Evolutionary conservation across 2,113 vertebrate genomes (phyloP).

Genomic region (Hipposideros armiger): DNA sequence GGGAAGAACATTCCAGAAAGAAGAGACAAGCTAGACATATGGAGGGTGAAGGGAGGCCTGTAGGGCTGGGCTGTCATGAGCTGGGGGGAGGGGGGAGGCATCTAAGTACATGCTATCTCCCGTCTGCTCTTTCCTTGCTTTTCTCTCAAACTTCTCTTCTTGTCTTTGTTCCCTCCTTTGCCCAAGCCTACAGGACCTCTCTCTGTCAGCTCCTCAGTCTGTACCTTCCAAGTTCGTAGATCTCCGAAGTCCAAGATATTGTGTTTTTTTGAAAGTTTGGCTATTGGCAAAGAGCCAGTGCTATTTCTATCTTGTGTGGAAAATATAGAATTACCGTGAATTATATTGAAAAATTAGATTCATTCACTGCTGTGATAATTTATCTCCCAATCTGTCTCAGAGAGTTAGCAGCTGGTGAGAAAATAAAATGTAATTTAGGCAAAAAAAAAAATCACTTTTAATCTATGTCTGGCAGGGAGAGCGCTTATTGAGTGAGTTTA

Average conservation of each 20-base stretch:
- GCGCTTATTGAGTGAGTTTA: constrained; percentile 79
- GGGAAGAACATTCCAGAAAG: constrained; percentile 28
- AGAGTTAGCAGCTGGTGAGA: constrained; percentile 89
- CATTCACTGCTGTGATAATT: constrained; percentile 91
- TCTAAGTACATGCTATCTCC: background rate
- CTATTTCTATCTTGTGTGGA: constrained; percentile 87
- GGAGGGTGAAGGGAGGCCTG: background rate
- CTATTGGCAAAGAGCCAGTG: constrained; percentile 85
- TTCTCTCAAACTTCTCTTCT: background rate
- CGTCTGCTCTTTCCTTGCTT: accelerated
- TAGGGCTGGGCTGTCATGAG: background rate
- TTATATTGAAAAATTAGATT: constrained; percentile 92
- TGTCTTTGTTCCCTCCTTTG: background rate
- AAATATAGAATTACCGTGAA: constrained; percentile 90
- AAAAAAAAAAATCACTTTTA: constrained; percentile 84
- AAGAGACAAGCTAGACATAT: background rate
- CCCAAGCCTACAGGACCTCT: background rate
- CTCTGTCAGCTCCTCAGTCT: background rate
- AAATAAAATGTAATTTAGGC: constrained; percentile 91
- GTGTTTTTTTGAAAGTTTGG: constrained; percentile 70
- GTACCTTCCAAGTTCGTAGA: constrained; percentile 15
- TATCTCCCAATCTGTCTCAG: constrained; percentile 90
- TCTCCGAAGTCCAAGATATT: constrained; percentile 71
- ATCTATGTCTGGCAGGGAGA: constrained; percentile 82
- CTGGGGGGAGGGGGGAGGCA: background rate